These are phyloP conservation scores for Calephelis perditalis DNA, from an alignment of 2,888 invertebrate genomes.

Conservation along the genomic window DNA sequence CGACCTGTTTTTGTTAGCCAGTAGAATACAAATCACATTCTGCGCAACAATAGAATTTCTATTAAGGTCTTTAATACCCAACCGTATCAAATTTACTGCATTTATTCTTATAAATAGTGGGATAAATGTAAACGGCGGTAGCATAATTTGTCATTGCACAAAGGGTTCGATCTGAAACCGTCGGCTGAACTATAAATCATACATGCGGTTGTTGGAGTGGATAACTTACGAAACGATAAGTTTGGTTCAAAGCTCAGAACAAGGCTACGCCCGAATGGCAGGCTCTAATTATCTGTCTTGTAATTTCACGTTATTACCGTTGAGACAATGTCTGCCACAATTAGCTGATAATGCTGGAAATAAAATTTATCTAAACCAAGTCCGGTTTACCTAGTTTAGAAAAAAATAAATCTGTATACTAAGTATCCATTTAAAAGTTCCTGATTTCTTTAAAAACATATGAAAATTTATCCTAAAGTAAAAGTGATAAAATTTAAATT, in stretches of 20 bases:
- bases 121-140: slow-evolving; percentile 57
- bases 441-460: neutral
- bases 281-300: slow-evolving; percentile 72
- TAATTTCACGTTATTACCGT: slow-evolving; percentile 61
- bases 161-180: slow-evolving; percentile 55
- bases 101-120: slow-evolving; percentile 26
- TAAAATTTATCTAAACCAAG: neutral
- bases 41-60: slow-evolving; percentile 26
- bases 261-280: slow-evolving; percentile 53
- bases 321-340: slow-evolving; percentile 29
- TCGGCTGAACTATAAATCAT: slow-evolving; percentile 58
- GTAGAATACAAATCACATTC: slow-evolving; percentile 26
- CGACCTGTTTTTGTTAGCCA: slow-evolving; percentile 19
- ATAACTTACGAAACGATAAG: slow-evolving; percentile 63
- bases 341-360: slow-evolving; percentile 3
- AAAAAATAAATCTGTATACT: too few species aligned
- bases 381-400: too few species aligned
- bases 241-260: slow-evolving; percentile 46
- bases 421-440: too few species aligned
- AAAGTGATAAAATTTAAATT: too few species aligned
- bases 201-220: slow-evolving; percentile 48
- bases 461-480: neutral
- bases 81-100: slow-evolving; percentile 25
- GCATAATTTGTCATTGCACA: slow-evolving; percentile 68
- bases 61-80: slow-evolving; percentile 26